Percentiles rank a stretch among this genome's conserved stretches.
Conservation (phyloP, 2,888 invertebrate genomes). For the Cryptus viduatorius region DNA sequence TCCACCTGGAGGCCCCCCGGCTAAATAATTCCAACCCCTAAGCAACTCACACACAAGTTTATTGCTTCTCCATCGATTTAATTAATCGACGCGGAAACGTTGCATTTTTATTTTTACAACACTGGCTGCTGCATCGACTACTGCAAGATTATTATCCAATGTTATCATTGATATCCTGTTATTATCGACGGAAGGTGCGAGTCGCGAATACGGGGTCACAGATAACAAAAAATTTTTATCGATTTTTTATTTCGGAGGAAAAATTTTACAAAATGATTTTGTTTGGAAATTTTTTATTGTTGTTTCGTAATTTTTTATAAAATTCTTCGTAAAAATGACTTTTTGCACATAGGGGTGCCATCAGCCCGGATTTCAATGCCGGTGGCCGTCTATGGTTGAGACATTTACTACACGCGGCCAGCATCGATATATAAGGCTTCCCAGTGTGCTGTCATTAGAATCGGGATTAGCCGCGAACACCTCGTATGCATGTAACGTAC, state of each 20-base stretch:
- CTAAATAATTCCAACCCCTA: slow-evolving; percentile 22
- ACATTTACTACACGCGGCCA: slow-evolving; percentile 71
- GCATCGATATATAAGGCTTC: slow-evolving; percentile 81
- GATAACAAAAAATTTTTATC: neutral
- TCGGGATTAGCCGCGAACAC: slow-evolving; percentile 78
- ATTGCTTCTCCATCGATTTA: neutral
- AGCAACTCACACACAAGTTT: neutral
- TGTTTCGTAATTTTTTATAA: neutral
- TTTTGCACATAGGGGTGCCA: slow-evolving; percentile 11
- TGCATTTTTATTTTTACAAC: neutral
- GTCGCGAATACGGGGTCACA: neutral
- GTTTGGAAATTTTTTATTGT: neutral
- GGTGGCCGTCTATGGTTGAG: slow-evolving; percentile 70
- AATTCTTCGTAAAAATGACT: neutral
- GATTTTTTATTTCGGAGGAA: neutral
- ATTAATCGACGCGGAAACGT: neutral
- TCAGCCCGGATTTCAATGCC: slow-evolving; percentile 62
- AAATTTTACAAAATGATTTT: neutral
- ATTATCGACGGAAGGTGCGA: slow-evolving; percentile 23
- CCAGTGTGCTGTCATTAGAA: slow-evolving; percentile 81
- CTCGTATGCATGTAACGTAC: slow-evolving; percentile 58
- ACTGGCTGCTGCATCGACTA: neutral
- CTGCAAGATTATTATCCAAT: neutral
- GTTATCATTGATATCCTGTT: neutral
- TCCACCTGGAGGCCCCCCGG: slow-evolving; percentile 56